A percentile compares a stretch with the other conserved stretches of the same genome.
These are phyloP conservation scores for Porites lobata DNA, from an alignment of 92 coral and sea anemone genomes.

Conservation along the genomic window DNA sequence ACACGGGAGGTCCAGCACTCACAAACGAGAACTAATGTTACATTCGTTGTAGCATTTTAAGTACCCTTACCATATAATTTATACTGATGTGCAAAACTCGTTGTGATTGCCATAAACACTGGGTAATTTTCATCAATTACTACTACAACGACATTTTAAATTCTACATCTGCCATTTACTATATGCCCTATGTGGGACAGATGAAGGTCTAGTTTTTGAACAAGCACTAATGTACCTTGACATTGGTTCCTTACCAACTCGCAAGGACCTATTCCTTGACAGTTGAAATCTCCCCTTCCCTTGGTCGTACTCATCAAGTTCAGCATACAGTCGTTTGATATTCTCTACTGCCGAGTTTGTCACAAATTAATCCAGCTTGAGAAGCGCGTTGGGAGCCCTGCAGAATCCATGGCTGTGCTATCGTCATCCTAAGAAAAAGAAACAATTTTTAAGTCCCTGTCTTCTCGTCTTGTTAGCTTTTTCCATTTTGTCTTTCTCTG, in stretches of 20 bases:
- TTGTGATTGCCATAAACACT: too few species aligned
- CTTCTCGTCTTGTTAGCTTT: too few species aligned
- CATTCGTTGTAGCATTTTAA: neutral
- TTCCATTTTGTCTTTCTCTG: too few species aligned
- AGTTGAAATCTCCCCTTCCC: conserved; percentile 8
- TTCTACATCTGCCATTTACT: too few species aligned
- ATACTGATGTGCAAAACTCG: neutral
- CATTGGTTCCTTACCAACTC: neutral
- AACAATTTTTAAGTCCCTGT: neutral
- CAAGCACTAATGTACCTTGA: neutral
- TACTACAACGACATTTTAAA: too few species aligned
- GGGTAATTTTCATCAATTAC: too few species aligned
- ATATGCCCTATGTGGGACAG: too few species aligned
- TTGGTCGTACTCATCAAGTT: conserved; percentile 44
- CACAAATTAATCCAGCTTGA: conserved; percentile 22
- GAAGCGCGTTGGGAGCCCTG: conserved; percentile 39
- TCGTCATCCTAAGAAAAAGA: neutral
- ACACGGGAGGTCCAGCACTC: conserved; percentile 48
- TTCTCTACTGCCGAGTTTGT: conserved; percentile 5
- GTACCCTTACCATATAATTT: neutral
- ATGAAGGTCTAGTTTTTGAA: too few species aligned
- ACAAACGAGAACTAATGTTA: conserved; percentile 23
- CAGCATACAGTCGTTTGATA: conserved; percentile 27
- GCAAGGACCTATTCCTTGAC: conserved; percentile 16
- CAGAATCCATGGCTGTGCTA: conserved; percentile 27